Evolutionary conservation across 2,888 invertebrate species (phyloP).

Genomic region (Apodemia mormo): DNA sequence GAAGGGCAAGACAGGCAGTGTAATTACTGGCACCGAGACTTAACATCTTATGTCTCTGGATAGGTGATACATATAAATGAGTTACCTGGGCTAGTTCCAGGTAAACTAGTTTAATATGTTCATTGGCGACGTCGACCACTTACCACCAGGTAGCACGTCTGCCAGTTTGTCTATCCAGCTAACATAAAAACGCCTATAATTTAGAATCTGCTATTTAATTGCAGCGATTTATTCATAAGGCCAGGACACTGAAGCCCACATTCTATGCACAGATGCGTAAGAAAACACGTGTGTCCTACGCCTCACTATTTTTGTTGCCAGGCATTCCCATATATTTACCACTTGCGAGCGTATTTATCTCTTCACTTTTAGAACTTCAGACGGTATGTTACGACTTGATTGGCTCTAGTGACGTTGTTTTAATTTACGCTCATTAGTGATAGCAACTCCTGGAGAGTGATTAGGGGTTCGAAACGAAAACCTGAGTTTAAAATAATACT

Average conservation of each 20-base stretch:
- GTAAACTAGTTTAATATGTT: no score
- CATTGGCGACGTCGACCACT: no score
- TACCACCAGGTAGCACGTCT: no score
- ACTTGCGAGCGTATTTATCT: neutral
- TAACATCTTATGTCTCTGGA: no score
- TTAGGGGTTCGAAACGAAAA: neutral
- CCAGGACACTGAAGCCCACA: neutral
- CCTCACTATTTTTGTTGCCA: neutral
- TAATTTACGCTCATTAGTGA: neutral
- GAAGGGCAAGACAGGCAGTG: no score
- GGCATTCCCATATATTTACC: neutral
- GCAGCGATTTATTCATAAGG: neutral
- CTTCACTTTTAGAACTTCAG: conserved; percentile 1
- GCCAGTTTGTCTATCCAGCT: no score
- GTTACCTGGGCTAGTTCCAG: no score
- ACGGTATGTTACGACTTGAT: neutral
- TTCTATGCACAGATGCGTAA: neutral
- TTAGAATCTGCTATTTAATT: no score
- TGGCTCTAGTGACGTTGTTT: neutral
- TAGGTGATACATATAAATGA: no score
- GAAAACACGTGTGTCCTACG: neutral
- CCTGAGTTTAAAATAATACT: neutral
- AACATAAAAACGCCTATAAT: no score
- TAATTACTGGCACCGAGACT: no score
- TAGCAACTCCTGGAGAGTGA: neutral